Percentiles rank a stretch among this genome's conserved stretches.
Conservation (phyloP, 2,113 vertebrate genomes). For the Amazona vittata region DNA sequence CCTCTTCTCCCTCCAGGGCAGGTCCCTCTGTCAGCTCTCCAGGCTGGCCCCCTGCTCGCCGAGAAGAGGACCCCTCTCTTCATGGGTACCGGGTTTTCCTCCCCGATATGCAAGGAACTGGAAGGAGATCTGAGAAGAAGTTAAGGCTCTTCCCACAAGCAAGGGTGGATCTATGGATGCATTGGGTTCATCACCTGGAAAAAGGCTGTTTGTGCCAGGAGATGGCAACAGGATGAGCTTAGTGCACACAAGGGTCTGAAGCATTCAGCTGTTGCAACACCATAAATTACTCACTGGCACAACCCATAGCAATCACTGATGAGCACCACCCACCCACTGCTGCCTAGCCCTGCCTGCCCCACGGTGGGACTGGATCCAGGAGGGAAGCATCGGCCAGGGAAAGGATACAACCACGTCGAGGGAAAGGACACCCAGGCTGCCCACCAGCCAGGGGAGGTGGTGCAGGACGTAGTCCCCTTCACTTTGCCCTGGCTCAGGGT, state of each 20-base stretch:
- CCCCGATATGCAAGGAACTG: constrained; percentile 74
- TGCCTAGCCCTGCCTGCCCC: neutral
- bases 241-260: neutral
- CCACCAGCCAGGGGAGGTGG: constrained; percentile 95
- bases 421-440: constrained; percentile 90
- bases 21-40: constrained; percentile 43
- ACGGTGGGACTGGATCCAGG: rapidly evolving
- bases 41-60: neutral
- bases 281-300: neutral
- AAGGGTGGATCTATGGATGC: rapidly evolving
- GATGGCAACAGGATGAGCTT: neutral
- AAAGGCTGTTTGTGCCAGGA: neutral
- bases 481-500: constrained; percentile 80
- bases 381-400: rapidly evolving
- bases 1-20: neutral
- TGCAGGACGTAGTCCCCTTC: constrained; percentile 85
- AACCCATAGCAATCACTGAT: neutral
- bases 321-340: neutral
- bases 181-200: neutral
- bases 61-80: constrained; percentile 64
- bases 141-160: constrained; percentile 46
- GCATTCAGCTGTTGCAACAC: neutral
- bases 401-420: constrained; percentile 89
- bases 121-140: constrained; percentile 68
- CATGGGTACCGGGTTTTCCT: rapidly evolving